Evolutionary conservation across 2,797 vertebrate genomes (phyloP).

Genomic region (Thalassophryne amazonica): DNA sequence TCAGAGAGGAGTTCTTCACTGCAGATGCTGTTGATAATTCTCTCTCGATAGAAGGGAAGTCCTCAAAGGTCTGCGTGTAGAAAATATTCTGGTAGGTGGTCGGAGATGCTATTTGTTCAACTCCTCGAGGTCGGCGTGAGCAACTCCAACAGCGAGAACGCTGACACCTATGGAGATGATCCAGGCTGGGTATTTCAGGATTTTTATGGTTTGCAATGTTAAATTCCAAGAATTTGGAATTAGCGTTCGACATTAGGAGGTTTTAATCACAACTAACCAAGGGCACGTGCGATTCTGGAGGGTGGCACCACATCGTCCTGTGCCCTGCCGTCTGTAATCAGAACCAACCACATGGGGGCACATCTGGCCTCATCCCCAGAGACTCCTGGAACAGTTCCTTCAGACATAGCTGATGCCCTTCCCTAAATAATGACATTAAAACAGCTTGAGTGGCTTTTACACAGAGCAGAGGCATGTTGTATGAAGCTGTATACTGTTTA

Average conservation of each 20-base stretch:
- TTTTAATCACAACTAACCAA: conserved; percentile 72
- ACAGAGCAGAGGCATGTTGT: too few relatives aligned
- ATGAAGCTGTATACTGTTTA: too few relatives aligned
- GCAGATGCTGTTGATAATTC: conserved; percentile 83
- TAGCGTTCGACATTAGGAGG: too few relatives aligned
- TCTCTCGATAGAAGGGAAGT: conserved; percentile 81
- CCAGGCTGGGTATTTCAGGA: too few relatives aligned
- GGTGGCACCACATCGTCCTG: conserved; percentile 85
- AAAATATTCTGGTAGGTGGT: conserved; percentile 83
- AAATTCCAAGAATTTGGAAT: too few relatives aligned
- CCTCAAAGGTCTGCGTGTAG: conserved; percentile 82
- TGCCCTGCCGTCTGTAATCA: conserved; percentile 88
- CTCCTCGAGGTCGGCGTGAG: conserved; percentile 80
- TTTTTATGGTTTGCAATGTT: too few relatives aligned
- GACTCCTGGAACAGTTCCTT: conserved; percentile 85
- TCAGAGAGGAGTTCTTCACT: conserved; percentile 66
- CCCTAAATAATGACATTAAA: too few relatives aligned
- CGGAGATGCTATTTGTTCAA: conserved; percentile 79
- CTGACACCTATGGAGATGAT: conserved; percentile 76
- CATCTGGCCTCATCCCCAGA: conserved; percentile 83
- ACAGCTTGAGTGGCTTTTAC: too few relatives aligned
- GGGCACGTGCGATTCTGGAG: conserved; percentile 80
- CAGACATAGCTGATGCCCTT: conserved; percentile 83
- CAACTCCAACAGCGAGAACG: conserved; percentile 82
- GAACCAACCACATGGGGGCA: conserved; percentile 80